Conservation (phyloP, 1,140 invertebrate genomes). For the Microplitis mediator region DNA sequence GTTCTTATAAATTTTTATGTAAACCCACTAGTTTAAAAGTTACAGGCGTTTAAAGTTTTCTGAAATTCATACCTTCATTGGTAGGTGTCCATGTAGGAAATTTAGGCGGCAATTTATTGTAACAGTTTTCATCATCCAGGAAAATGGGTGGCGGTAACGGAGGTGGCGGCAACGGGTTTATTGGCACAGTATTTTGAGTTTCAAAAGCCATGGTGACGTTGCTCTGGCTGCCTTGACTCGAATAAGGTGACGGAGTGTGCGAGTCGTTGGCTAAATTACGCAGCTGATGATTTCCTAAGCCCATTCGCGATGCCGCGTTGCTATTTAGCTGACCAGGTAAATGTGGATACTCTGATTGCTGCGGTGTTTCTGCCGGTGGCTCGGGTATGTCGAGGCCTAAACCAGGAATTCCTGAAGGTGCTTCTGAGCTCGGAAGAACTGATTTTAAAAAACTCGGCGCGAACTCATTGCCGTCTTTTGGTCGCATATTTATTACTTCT, state of each 20-base stretch:
- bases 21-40: too few species aligned
- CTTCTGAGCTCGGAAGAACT: constrained; percentile 49
- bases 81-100: constrained; percentile 61
- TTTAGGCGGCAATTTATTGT: constrained; percentile 62
- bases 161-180: constrained; percentile 64
- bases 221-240: constrained; percentile 54
- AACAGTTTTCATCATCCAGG: constrained; percentile 59
- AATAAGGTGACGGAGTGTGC: constrained; percentile 28
- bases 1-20: too few species aligned
- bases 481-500: constrained; percentile 61
- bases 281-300: constrained; percentile 47
- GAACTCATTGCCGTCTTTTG: constrained; percentile 44
- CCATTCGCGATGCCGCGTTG: constrained; percentile 40
- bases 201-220: constrained; percentile 48
- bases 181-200: constrained; percentile 31
- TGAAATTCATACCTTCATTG: constrained; percentile 49
- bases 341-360: constrained; percentile 47
- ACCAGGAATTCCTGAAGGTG: constrained; percentile 50
- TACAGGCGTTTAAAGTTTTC: too few species aligned
- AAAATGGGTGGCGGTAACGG: constrained; percentile 66
- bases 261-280: constrained; percentile 19
- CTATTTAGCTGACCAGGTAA: constrained; percentile 40
- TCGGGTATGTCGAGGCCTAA: constrained; percentile 53
- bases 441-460: constrained; percentile 58
- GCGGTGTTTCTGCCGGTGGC: constrained; percentile 39